Evolutionary conservation across 2,888 invertebrate genomes (phyloP), one percentile per base, ranked within the genome.

Genomic region (Panopea generosa): DNA sequence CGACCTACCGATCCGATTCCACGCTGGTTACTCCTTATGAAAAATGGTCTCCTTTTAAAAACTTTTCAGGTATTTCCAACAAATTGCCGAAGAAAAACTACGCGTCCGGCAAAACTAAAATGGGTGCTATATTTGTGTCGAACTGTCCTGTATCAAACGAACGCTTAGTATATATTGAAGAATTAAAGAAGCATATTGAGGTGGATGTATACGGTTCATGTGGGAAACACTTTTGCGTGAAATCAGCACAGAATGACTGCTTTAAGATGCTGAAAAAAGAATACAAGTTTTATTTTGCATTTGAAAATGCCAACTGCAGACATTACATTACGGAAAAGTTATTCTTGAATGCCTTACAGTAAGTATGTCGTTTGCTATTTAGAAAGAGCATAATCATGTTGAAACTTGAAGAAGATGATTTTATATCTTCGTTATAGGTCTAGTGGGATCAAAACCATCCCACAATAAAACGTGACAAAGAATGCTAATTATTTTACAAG

Each of bases 281-380:
- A 78, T 99, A 98, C 94, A 98, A 98, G 93, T 99, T 98, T 94
- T 98, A 98, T 92, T 94, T 99, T 86, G 97, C 98, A 0, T 99
- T 99, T 91, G 98, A 99, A 93, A 98, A 99, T 93, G 98, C 98
- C 33, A 98, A 98, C 90, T 99, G 98, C 92, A 95, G 95, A 63
- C 98, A 98, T 92, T 99, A 99, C 91, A 96, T 98, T 84, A 98
- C 98, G 0, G 98, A 98, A 92, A 98, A 99, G 92, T 97, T 98
- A 93, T 98, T 97, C 93, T 96, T 98, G 63, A 98, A 98, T 91
- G 98, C 97, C 63, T 94, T 98, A 65, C 95, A 95, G 96, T 96
- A 93, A 94, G 95, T 94, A 20, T 27, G 40, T 45, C 6, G 33
- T 33, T 33, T 33, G 4, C 11, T 11, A 33, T 33, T 33, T 33